Percentiles rank a stretch among this genome's conserved stretches.
phyloP scores from a whole-genome alignment of 2,888 invertebrate species.

The Dendrolimus pini region DNA sequence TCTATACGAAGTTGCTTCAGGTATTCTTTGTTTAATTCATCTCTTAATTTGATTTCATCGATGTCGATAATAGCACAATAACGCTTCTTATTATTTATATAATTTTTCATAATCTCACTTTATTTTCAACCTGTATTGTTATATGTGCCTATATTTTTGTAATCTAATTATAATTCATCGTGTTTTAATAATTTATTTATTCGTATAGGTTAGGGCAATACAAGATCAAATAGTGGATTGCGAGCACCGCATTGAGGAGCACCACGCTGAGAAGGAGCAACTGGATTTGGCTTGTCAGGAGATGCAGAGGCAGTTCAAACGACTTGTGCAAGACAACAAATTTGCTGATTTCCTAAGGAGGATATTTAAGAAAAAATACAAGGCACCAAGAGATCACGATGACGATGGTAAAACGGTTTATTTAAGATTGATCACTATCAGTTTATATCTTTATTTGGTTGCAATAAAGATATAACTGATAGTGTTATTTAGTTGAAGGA shows the following conservation, averaged over 20 bases:
- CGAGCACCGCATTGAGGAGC: conserved; percentile 70
- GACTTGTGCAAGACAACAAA: conserved; percentile 81
- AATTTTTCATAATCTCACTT: no score
- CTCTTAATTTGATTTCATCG: no score
- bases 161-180: no score
- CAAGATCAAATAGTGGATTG: conserved; percentile 67
- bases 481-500: no score
- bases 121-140: no score
- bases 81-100: no score
- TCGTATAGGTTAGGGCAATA: conserved; percentile 61
- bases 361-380: conserved; percentile 90
- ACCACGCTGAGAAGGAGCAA: conserved; percentile 42
- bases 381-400: conserved; percentile 77
- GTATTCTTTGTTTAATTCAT: conserved; percentile 22
- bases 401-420: conserved; percentile 48
- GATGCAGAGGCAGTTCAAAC: conserved; percentile 73
- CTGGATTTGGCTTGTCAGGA: conserved; percentile 42
- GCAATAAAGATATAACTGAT: no score
- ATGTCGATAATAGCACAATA: no score
- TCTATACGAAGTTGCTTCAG: conserved; percentile 71
- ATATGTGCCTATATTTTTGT: no score
- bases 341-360: conserved; percentile 86
- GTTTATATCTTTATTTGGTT: no score
- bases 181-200: no score
- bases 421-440: no score